These are phyloP conservation scores for Drosophila bifasciata DNA, from an alignment of 1,140 invertebrate genomes.

Conservation along the genomic window DNA sequence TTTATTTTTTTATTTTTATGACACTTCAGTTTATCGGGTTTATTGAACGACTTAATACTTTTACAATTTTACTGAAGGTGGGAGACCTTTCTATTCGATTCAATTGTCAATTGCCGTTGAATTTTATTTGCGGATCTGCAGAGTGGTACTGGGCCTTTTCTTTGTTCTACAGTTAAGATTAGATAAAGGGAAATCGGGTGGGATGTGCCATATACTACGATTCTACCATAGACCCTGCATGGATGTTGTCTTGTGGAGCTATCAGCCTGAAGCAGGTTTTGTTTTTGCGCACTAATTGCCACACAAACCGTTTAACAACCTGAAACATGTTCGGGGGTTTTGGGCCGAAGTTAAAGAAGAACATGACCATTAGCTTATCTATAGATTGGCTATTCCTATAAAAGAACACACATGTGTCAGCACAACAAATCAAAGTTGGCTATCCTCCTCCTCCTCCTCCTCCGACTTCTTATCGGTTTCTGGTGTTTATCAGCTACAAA, in stretches of 20 bases:
- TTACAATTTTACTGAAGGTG: slow-evolving; percentile 37
- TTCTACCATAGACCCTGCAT: slow-evolving; percentile 21
- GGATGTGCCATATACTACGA: slow-evolving; percentile 7
- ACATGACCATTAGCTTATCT: slow-evolving; percentile 56
- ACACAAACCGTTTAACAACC: slow-evolving; percentile 43
- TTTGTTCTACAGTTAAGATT: slow-evolving; percentile 23
- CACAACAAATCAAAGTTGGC: slow-evolving; percentile 41
- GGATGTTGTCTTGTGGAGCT: slow-evolving; percentile 16
- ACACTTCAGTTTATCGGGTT: slow-evolving; percentile 62
- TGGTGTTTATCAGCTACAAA: slow-evolving; percentile 29
- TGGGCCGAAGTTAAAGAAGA: slow-evolving; percentile 24
- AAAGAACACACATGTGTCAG: slow-evolving; percentile 37
- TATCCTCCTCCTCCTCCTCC: slow-evolving; percentile 22
- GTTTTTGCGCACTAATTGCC: slow-evolving; percentile 40
- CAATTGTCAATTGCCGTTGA: slow-evolving; percentile 30
- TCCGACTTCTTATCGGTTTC: slow-evolving; percentile 33
- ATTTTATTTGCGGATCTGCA: slow-evolving; percentile 35
- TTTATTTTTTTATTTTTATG: slow-evolving; percentile 49
- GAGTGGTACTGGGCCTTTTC: neutral
- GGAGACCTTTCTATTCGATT: slow-evolving; percentile 14
- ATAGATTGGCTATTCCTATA: slow-evolving; percentile 12
- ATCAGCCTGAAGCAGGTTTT: slow-evolving; percentile 25
- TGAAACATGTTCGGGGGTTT: slow-evolving; percentile 24
- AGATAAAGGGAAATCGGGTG: slow-evolving; percentile 3
- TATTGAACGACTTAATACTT: slow-evolving; percentile 62